Base-by-base conservation (phyloP, 2,888 invertebrate genomes). In the Athalia cordata region DNA sequence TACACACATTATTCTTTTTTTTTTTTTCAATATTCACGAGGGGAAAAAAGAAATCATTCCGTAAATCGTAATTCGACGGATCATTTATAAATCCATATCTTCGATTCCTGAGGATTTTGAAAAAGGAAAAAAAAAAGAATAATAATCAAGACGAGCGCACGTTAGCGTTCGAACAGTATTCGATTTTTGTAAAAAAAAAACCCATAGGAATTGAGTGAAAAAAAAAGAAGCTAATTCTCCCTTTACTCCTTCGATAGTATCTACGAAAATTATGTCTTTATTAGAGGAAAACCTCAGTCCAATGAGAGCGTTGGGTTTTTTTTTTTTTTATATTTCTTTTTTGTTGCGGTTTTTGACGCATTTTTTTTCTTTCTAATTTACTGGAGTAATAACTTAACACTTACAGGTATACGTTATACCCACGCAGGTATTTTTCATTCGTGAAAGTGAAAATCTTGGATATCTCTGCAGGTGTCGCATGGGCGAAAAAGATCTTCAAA, bases 251-350 rank as follows among this genome's bases (percentile, higher is more conserved):
- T 13, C 43, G 62, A 62, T 64, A 52, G 9, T 62, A 75, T 75
- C 75, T 62, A 4, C 9, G 49, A 50, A 15, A 75, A 75, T 75
- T 75, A 75, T 75, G 75, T 75, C 75, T 75, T 64, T 75, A 75
- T 75, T 64, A 64, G 75, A n/a, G 45, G 72, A 59, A 59, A 72
- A 72, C 57, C 72, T 72, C n/a, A 15, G 15, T 47, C 57, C 72
- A 59, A 72, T 72, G 59, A 72, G n/a, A 29, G 13, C 65, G 3
- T 15, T 15, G 13, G 13, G 13, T n/a, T 49, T 7, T 29, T 15
- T 13, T 7, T n/a, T 74, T 74, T 29, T 13, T 43, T 59, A 5
- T 7, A n/a, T 62, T 45, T 0, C 47, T 9, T 11, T 72, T 72
- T 59, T 72, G n/a, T 59, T 59, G 11, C 68, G 67, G 49, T 13